Evolutionary conservation across 2,888 invertebrate genomes (phyloP).

Genomic region (Pristionchus arcanus): DNA sequence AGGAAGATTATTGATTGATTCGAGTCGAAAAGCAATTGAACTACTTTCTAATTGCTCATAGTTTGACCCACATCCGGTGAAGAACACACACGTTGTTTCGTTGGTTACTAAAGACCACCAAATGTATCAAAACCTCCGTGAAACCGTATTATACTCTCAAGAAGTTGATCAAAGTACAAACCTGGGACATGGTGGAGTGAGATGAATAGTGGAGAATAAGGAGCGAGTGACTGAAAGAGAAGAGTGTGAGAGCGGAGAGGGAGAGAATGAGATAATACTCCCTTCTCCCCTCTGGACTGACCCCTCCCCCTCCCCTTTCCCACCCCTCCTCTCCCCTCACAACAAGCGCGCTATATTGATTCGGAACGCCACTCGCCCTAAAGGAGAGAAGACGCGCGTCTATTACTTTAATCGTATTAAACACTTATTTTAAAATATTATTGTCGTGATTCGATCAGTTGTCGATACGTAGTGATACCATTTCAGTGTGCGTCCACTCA

Average conservation of each 20-base stretch:
- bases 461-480: slow-evolving; percentile 6
- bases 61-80: slow-evolving; percentile 9
- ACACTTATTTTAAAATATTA: neutral
- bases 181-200: slow-evolving; percentile 51
- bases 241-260: slow-evolving; percentile 1
- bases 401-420: neutral
- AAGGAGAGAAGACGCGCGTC: neutral
- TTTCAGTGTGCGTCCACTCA: slow-evolving; percentile 34
- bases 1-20: neutral
- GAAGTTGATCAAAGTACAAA: slow-evolving; percentile 5
- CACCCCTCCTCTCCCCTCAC: slow-evolving; percentile 19
- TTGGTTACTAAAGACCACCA: neutral
- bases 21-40: neutral
- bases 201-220: neutral
- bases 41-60: neutral
- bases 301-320: neutral
- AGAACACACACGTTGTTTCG: neutral
- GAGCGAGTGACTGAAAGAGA: slow-evolving; percentile 35
- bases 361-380: neutral
- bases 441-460: slow-evolving; percentile 14
- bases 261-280: slow-evolving; percentile 49
- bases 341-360: slow-evolving; percentile 46
- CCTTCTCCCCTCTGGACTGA: slow-evolving; percentile 23
- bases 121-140: neutral
- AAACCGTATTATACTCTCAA: neutral